Evolutionary conservation across 2,797 vertebrate species (phyloP).

Genomic region (Clarias laeviceps): DNA sequence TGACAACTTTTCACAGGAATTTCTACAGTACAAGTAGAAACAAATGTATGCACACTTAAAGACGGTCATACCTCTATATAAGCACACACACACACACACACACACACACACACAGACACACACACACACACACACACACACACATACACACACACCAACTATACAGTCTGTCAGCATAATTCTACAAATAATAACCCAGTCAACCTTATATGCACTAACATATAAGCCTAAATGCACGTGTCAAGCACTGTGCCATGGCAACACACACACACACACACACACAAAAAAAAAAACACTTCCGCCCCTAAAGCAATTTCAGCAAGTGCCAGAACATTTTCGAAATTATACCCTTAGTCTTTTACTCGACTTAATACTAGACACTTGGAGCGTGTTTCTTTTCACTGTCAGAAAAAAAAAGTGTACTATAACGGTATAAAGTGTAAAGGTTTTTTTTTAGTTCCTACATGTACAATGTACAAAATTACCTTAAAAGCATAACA

Average conservation of each 20-base stretch:
- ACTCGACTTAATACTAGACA: neutral
- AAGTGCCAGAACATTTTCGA: neutral
- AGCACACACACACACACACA: neutral
- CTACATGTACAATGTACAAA: neutral
- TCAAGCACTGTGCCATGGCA: constrained; percentile 11
- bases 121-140: too few species aligned
- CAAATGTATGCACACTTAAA: constrained; percentile 61
- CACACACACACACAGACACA: neutral
- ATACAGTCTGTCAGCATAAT: constrained; percentile 4
- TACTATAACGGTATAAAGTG: neutral
- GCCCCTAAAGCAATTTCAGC: neutral
- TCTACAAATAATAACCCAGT: constrained; percentile 9
- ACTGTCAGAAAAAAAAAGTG: neutral
- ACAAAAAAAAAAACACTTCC: neutral
- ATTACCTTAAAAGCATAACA: constrained; percentile 7
- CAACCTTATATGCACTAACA: neutral
- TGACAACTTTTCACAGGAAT: constrained; percentile 69
- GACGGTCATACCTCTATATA: constrained; percentile 5
- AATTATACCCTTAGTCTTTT: neutral
- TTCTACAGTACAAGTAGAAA: constrained; percentile 60
- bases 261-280: too few species aligned
- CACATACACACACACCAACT: neutral
- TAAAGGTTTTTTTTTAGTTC: neutral
- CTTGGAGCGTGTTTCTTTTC: neutral
- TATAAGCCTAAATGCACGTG: neutral